Evolutionary conservation across 1,140 invertebrate species (phyloP), one percentile per base, ranked within the genome.

Genomic region (Hestina assimilis): DNA sequence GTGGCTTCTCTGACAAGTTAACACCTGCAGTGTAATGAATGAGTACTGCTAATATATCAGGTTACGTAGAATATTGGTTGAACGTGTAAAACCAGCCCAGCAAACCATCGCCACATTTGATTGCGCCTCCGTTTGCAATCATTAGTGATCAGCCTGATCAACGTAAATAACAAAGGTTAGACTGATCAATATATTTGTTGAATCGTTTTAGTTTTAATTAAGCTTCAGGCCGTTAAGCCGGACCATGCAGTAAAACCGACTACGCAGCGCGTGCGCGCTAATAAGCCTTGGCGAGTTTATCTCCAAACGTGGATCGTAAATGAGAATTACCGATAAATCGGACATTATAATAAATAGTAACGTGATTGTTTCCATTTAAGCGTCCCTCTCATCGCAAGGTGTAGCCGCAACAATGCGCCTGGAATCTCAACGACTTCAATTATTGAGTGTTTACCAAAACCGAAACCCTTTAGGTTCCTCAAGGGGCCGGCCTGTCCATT

Each of bases 391-490:
- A 29, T 63, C 69, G 54, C 72, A 76, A n/a, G 80, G 74, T 77
- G 75, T 62, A 51, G 58, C 76, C 79, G 59, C 79, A 82, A 75
- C 72, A 77, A 80, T 87, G 72, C 78, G 68, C 67, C 71, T 65
- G 81, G 79, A 83, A 84, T 84, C 81, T 82, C 79, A 79, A 81
- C 80, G 76, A 85, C 79, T 85, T 83, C 76, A 79, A 86, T 87
- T 84, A 87, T 87, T 84, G 74, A 86, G 82, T 84, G 76, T 76
- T 67, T 79, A 67, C 69, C 74, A 74, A 72, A 83, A 75, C 72
- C 75, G 63, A 77, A 80, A 73, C 84, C 79, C 78, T 83, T 74
- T 66, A 58, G 72, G 66, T 60, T 76, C 54, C 76, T 81, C 75
- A 77, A 79, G 79, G 72, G 80, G 70, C 71, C 64, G 65, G 69